Percentiles rank a stretch among this genome's conserved stretches.
These are phyloP conservation scores for Prunella fulvescens DNA, from an alignment of 2,113 vertebrate species.

Conservation along the genomic window DNA sequence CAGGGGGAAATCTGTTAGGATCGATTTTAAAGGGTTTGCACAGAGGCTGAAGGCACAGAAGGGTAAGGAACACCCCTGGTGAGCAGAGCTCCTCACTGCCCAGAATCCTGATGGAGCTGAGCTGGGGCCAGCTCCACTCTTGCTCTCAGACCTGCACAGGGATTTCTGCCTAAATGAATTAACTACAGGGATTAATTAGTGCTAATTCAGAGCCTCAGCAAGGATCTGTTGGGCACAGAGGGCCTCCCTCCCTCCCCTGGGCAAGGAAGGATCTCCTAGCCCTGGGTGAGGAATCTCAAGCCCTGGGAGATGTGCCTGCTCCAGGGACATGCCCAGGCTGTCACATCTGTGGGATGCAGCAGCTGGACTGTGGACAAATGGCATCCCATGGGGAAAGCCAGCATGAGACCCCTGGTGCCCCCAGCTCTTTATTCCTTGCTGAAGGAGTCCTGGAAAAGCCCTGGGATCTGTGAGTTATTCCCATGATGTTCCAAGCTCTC, in stretches of 20 bases:
- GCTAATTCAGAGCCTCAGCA: background rate
- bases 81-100: background rate
- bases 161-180: background rate
- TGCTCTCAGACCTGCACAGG: background rate
- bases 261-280: background rate
- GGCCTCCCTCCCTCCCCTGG: too few relatives aligned
- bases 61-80: background rate
- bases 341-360: background rate
- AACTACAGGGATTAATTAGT: background rate
- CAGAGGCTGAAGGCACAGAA: background rate
- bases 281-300: background rate
- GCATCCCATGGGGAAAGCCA: background rate
- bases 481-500: rapidly evolving
- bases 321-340: background rate
- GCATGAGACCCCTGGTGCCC: background rate
- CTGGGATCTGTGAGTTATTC: rapidly evolving
- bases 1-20: background rate
- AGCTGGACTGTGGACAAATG: background rate
- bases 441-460: background rate
- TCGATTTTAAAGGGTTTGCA: background rate
- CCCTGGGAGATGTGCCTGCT: background rate
- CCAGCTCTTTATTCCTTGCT: background rate
- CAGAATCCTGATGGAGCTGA: background rate
- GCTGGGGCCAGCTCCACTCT: background rate
- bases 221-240: background rate